Conservation (phyloP, 2,113 vertebrate genomes). For the Barnardius zonarius region DNA sequence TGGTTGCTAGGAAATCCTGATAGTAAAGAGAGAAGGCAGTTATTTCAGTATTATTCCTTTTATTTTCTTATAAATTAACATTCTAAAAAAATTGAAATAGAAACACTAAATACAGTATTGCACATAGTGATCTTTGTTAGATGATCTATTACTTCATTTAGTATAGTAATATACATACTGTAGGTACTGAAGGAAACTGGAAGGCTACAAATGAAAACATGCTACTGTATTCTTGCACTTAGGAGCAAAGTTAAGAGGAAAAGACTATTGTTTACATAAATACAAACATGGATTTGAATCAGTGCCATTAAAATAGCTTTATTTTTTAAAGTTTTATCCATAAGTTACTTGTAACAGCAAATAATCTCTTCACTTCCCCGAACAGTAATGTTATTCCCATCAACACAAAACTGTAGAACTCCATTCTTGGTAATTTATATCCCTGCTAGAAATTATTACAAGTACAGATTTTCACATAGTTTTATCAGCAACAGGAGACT, state of each 20-base stretch:
- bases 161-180: conserved; percentile 75
- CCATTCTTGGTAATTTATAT: conserved; percentile 37
- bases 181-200: conserved; percentile 69
- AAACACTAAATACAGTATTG: conserved; percentile 89
- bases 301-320: conserved; percentile 71
- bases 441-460: conserved; percentile 25
- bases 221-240: conserved; percentile 67
- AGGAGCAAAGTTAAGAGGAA: conserved; percentile 67
- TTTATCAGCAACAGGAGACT: conserved; percentile 45
- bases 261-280: conserved; percentile 75
- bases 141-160: conserved; percentile 74
- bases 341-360: conserved; percentile 59
- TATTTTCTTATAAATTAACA: conserved; percentile 89
- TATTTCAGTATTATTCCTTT: conserved; percentile 80
- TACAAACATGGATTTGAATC: conserved; percentile 72
- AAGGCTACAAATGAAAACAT: conserved; percentile 74
- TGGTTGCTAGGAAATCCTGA: neutral
- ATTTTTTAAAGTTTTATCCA: conserved; percentile 41
- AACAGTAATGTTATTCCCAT: conserved; percentile 49
- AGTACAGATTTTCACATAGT: conserved; percentile 51
- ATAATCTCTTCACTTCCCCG: conserved; percentile 51
- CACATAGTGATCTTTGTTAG: conserved; percentile 83
- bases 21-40: conserved; percentile 13
- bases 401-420: conserved; percentile 51
- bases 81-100: conserved; percentile 83